Evolutionary conservation across 2,113 vertebrate species (phyloP), one percentile per base, ranked within the genome.

Genomic region (Lutjanus erythropterus): DNA sequence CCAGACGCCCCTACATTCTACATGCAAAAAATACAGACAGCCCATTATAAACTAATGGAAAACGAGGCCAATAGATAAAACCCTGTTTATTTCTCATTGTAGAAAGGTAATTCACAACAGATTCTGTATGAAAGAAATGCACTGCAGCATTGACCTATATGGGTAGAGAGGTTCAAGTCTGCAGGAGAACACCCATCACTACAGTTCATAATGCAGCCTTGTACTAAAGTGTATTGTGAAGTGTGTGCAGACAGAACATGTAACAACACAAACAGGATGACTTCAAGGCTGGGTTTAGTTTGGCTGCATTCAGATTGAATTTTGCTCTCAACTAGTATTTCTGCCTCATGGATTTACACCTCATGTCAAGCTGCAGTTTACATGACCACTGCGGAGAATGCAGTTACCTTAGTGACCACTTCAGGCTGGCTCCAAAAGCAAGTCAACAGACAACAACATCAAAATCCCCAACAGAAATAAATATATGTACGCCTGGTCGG

Each of bases 51-150:
- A 59, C 52, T 47, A 58, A 64, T 37, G 21, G 14, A 69, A 59
- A 67, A 74, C n/a, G 53, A 42, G 18, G 12, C 12, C 27, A 47
- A n/a, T 19, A 25, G 33, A 72, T 6, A 68, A 56, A 60, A 59
- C 4, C 8, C 2, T 58, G 9, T 69, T 0, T 61, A 23, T 29
- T 50, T 59, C 21, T 78, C 33, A 58, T 69, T 39, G 55, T 23
- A 56, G 52, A 50, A 42, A 53, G 37, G 37, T 6, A 60, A 64
- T 0, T 46, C 23, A 31, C 39, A 37, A 21, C 19, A 46, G 60
- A 50, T 52, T 14, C 35, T 37, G 21, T 6, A 46, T 35, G 37
- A 60, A 42, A 23, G 15, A 44, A 42, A 44, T 9, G 15, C 8
- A 67, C 7, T 42, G 8, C 10, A 52, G 27, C 19, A 25, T 14